Evolutionary conservation across 2,113 vertebrate genomes (phyloP).

Genomic region (Pedetes capensis): DNA sequence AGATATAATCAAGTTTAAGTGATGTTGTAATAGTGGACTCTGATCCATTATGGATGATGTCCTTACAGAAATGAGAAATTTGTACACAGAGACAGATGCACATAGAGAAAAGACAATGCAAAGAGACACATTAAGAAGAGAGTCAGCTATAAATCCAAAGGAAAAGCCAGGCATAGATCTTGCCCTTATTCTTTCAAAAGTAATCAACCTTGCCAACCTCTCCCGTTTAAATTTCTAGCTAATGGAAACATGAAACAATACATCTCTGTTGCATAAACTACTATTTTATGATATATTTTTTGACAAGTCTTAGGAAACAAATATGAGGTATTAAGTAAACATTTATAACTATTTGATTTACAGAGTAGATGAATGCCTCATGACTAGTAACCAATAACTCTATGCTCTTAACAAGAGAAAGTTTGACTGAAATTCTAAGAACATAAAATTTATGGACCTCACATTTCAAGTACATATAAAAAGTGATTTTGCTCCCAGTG

Average conservation of each 20-base stretch:
- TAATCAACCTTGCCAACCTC: neutral
- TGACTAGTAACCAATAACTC: neutral
- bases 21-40: neutral
- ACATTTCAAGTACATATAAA: neutral
- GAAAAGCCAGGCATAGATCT: too few species aligned
- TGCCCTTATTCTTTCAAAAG: neutral
- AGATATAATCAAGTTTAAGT: neutral
- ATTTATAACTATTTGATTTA: neutral
- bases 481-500: neutral
- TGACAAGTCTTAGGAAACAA: neutral
- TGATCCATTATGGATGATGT: neutral
- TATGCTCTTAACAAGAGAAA: neutral
- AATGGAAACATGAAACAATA: neutral
- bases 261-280: neutral
- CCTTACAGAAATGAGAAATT: neutral
- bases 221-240: neutral
- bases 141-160: neutral
- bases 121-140: neutral
- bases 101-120: neutral
- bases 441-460: neutral
- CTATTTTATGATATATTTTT: neutral
- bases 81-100: neutral
- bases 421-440: neutral
- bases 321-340: neutral
- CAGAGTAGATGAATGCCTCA: neutral